Conservation (phyloP, 2,797 vertebrate genomes). For the Ciconia nigra region DNA sequence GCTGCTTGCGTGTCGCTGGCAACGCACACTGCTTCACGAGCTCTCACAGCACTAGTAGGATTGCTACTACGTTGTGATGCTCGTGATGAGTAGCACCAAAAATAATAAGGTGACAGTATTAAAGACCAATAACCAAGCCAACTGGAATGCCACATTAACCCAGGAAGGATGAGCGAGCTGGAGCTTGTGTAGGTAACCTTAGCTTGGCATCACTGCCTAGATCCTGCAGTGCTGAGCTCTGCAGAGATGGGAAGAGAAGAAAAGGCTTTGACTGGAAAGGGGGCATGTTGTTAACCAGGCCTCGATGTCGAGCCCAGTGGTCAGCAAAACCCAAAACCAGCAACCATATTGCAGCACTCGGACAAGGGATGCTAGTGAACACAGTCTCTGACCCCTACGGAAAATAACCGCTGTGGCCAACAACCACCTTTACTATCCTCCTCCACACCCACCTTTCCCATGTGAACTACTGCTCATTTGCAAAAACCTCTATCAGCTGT, state of each 20-base stretch:
- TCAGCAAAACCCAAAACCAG: neutral
- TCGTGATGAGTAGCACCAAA: neutral
- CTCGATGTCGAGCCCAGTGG: accelerated
- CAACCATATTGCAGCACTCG: neutral
- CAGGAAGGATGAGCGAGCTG: neutral
- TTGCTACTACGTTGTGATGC: neutral
- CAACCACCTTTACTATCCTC: neutral
- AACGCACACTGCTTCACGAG: neutral
- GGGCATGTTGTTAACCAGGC: neutral
- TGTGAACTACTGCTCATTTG: accelerated
- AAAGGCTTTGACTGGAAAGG: neutral
- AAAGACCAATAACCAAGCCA: neutral
- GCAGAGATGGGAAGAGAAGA: neutral
- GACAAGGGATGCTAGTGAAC: neutral
- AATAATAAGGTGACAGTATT: neutral
- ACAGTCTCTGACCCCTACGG: accelerated
- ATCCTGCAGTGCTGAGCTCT: neutral
- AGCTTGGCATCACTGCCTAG: neutral
- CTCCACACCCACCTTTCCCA: neutral
- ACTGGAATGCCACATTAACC: neutral
- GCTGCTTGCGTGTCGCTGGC: neutral
- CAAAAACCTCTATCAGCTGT: neutral
- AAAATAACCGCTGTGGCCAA: neutral
- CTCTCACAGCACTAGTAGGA: neutral
- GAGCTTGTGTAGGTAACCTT: neutral